Evolutionary conservation across 2,888 invertebrate genomes (phyloP), one percentile per base, ranked within the genome.

Genomic region (Habrosyne pyritoides): DNA sequence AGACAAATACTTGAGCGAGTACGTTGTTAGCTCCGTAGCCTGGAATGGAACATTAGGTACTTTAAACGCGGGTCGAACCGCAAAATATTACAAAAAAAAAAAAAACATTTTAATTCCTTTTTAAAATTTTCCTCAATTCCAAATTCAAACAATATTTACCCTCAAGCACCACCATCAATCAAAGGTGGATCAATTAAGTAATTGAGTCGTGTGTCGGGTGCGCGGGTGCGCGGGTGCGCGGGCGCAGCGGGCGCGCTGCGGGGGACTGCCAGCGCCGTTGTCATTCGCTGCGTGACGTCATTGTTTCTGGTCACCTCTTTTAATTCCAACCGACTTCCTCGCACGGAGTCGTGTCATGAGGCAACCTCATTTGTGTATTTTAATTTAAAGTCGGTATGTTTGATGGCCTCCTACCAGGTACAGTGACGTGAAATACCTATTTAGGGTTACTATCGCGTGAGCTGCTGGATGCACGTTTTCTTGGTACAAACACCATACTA

Each of bases 261-360:
- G 30, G 61, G 61, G 59, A n/a, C 70, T 60, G 66, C 63, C 60
- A 59, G 64, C 42, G 58, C 12, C 73, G 14, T 64, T 62, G 66
- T 68, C 60, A 69, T 71, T 59, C 52, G 63, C 61, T 61, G 47
- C 71, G 58, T 63, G 75, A 33, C 53, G 50, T 59, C 68, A 63
- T 73, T 73, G 73, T 71, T 68, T 69, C 57, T 63, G 60, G 60
- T 55, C 71, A 67, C 71, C 67, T 71, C 66, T 57, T 59, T 63
- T 67, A 70, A 70, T 55, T 48, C 21, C 26, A 18, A 42, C 42
- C n/a, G 42, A 42, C 42, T 42, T 42, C 42, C 42, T 42, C 46
- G 10, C 24, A 26, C 21, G 54, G 50, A 30, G 21, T 26, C 18
- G 33, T 12, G 54, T 21, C 47, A 53, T 49, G 52, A 30, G 55